Conservation (phyloP, 2,113 vertebrate species). For the Sardina pilchardus region DNA sequence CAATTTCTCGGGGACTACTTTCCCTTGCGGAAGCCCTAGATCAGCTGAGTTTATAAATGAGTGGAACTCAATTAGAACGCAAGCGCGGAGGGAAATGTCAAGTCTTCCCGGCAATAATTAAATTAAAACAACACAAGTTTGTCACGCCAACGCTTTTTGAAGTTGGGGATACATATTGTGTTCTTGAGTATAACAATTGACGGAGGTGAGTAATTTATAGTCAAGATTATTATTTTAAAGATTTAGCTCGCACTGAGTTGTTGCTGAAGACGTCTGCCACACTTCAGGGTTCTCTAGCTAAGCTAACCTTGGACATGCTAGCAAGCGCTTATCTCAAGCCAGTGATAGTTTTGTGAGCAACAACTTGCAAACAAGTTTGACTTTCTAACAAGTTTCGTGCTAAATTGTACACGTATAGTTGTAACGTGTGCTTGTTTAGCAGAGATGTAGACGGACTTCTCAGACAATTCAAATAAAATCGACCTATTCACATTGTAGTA, state of each 20-base stretch:
- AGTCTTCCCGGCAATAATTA: constrained; percentile 67
- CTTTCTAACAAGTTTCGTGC: not conserved
- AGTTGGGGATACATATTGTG: not conserved
- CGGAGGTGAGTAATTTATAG: not conserved
- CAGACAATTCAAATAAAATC: not conserved
- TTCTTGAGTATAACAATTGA: constrained; percentile 8
- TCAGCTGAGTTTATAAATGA: not conserved
- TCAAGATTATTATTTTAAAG: not conserved
- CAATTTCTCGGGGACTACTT: constrained; percentile 59
- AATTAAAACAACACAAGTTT: constrained; percentile 47
- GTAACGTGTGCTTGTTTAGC: not conserved
- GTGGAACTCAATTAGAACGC: constrained; percentile 33
- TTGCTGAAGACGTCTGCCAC: not conserved
- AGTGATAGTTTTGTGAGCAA: not conserved
- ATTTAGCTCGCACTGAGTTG: not conserved
- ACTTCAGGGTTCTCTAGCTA: not conserved
- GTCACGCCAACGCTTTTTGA: not conserved
- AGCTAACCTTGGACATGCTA: not conserved
- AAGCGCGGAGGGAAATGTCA: constrained; percentile 50
- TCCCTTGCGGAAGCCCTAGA: constrained; percentile 50
- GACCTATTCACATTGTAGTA: not conserved
- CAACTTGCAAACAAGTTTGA: not conserved
- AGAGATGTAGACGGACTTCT: not conserved
- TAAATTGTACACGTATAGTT: not conserved
- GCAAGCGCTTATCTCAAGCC: not conserved